Conservation (phyloP, 2,888 invertebrate species). For the Pteria penguin region DNA sequence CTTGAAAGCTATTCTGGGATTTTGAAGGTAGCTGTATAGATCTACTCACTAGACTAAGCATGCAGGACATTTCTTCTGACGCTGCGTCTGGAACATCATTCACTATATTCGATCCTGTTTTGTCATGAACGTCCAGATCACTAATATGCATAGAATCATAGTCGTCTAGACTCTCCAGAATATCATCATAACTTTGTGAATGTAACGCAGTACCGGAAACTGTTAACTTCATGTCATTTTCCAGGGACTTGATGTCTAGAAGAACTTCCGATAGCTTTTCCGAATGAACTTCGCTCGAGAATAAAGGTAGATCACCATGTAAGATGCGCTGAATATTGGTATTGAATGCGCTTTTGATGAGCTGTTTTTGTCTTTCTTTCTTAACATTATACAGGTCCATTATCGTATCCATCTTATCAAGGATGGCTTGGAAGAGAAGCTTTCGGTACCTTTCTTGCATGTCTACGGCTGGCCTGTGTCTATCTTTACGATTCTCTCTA, state of each 20-base stretch:
- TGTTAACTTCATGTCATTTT: constrained; percentile 45
- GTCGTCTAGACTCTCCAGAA: constrained; percentile 26
- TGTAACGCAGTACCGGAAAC: constrained; percentile 43
- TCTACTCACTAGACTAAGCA: too few species aligned
- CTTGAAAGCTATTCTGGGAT: too few species aligned
- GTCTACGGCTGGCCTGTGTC: constrained; percentile 13
- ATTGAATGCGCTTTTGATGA: constrained; percentile 44
- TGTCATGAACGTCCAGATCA: too few species aligned
- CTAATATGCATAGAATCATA: too few species aligned
- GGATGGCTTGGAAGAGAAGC: constrained; percentile 48
- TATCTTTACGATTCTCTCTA: constrained; percentile 31
- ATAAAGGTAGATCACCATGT: constrained; percentile 43
- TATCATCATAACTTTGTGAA: constrained; percentile 26
- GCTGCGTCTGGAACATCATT: too few species aligned
- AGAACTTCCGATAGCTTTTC: constrained; percentile 51
- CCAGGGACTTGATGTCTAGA: constrained; percentile 49
- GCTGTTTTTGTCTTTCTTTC: constrained; percentile 43
- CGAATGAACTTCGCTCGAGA: constrained; percentile 45
- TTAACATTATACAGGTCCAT: constrained; percentile 39
- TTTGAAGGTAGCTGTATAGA: too few species aligned
- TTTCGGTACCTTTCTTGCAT: constrained; percentile 37
- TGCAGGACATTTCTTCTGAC: too few species aligned
- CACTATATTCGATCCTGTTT: too few species aligned
- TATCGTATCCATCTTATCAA: constrained; percentile 41
- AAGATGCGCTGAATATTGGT: constrained; percentile 41